Conservation (phyloP, 2,888 invertebrate genomes). For the Coecobrya sp. region DNA sequence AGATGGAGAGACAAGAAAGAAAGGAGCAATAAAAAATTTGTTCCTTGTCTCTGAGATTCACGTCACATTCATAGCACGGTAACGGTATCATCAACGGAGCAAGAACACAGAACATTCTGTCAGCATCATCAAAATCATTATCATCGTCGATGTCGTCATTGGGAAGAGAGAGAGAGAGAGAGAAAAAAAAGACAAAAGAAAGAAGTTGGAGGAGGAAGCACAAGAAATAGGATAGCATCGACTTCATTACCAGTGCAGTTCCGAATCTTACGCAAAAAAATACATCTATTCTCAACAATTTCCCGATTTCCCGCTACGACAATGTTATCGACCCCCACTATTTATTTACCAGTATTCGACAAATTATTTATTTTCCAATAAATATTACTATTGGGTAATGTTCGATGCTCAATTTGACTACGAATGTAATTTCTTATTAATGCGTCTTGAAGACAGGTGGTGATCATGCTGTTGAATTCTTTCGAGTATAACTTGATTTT, state of each 20-base stretch:
- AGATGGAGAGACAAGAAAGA: constrained; percentile 3
- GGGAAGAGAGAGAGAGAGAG: neutral
- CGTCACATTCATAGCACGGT: constrained; percentile 5
- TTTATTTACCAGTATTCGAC: neutral
- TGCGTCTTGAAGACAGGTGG: no score
- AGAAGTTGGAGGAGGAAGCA: neutral
- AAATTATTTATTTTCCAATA: neutral
- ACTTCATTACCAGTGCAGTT: neutral
- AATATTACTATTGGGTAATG: neutral
- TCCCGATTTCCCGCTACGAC: no score
- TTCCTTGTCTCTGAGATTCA: constrained; percentile 53
- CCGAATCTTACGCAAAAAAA: neutral
- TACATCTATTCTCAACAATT: neutral
- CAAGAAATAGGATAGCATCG: constrained; percentile 37
- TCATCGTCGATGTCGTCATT: neutral
- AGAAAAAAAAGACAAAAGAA: constrained; percentile 6
- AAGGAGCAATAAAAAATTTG: constrained; percentile 49
- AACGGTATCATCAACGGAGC: neutral
- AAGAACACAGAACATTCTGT: constrained; percentile 24
- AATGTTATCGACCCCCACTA: neutral
- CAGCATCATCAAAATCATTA: constrained; percentile 29
- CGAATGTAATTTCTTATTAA: no score
- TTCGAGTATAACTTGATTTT: no score
- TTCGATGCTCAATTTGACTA: no score
- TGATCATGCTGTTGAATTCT: no score